Base-by-base conservation (phyloP, 2,888 invertebrate species). In the Tupiocoris notatus region DNA sequence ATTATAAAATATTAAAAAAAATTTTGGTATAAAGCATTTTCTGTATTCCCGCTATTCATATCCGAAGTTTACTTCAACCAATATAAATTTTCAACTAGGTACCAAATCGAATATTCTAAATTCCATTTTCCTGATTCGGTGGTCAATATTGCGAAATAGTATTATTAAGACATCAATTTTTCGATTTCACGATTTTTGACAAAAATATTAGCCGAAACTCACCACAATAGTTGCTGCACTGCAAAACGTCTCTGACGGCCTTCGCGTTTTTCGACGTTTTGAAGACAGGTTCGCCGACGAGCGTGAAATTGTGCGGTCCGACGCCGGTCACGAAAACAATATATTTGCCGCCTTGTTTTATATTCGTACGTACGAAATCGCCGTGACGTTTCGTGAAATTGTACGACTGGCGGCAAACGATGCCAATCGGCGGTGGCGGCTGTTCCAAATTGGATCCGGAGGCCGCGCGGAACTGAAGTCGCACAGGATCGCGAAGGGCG, bases 261-360 rank as follows among this genome's bases (percentile, higher is more conserved):
- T 81, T 79, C 24, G 81, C 77, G 79, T 81, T 82, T 80, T 82
- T 82, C 79, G 81, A 81, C 79, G 81, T 83, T 77, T 81, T 81
- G 79, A 83, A 81, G 79, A 87, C 87, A 79, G 88, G 88, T 82
- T 86, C 86, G 80, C 87, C 87, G 81, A 86, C 84, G 80, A 86
- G 86, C 79, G 86, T 85, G 83, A 87, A 88, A 84, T 87, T 87
- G 83, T 88, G 87, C 81, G 86, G 86, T 81, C 87, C 87, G 81
- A 86, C 84, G 81, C 86, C 86, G 82, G 86, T 86, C 82, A 88
- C 86, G 85, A 88, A 88, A 83, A 88, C 86, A 82, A 88, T 84
- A 84, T 88, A 88, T 83, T 86, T 86, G 83, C 86, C 86, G 80
- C 87, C 86, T 81, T 86, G 84, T 79, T 85, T 86, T 81, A 88